Evolutionary conservation across 2,888 invertebrate species (phyloP).

Genomic region (Mechanitis mazaeus): DNA sequence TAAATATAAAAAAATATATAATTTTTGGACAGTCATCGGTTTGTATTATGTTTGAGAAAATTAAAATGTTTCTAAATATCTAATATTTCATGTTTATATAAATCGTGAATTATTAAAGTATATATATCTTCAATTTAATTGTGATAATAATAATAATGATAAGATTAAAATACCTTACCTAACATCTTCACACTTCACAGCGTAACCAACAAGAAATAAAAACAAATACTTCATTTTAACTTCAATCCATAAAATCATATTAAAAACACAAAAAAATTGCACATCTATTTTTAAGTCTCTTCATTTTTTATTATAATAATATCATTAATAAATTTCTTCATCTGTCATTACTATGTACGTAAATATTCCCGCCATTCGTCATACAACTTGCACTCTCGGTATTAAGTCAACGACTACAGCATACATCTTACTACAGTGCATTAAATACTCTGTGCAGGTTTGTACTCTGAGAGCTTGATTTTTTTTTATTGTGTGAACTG

Average conservation of each 20-base stretch:
- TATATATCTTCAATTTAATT: too few species aligned
- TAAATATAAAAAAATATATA: too few species aligned
- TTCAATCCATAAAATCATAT: conserved; percentile 11
- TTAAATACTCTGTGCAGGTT: conserved; percentile 29
- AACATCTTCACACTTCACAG: conserved; percentile 54
- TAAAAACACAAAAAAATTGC: neutral
- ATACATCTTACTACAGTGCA: conserved; percentile 18
- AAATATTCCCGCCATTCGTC: conserved; percentile 41
- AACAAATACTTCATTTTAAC: conserved; percentile 35
- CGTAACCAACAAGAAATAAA: conserved; percentile 50
- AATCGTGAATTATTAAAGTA: too few species aligned
- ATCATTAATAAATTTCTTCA: too few species aligned
- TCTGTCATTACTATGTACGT: too few species aligned
- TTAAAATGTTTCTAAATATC: too few species aligned
- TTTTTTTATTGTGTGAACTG: too few species aligned
- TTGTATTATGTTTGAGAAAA: too few species aligned
- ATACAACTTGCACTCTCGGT: conserved; percentile 28
- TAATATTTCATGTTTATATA: too few species aligned
- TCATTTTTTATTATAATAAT: neutral
- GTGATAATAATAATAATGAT: too few species aligned
- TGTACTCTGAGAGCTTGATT: conserved; percentile 14
- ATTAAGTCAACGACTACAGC: conserved; percentile 39
- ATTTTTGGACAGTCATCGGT: too few species aligned
- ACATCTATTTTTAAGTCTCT: conserved; percentile 1
- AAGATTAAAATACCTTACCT: conserved; percentile 41